Evolutionary conservation across 2,888 invertebrate species (phyloP).

Genomic region (Limnephilus lunatus): DNA sequence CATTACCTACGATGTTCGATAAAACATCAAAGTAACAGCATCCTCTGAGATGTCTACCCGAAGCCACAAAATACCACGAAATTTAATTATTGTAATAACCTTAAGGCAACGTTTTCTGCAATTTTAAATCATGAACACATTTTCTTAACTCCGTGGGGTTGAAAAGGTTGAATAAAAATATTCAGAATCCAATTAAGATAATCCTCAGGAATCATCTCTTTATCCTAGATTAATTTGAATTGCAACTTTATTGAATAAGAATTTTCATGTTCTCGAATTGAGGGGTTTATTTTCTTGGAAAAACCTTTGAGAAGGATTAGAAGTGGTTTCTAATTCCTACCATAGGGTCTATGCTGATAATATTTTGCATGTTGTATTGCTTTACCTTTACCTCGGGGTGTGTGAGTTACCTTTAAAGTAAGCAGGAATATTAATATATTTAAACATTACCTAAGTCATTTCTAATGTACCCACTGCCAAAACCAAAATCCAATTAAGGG

Average conservation of each 20-base stretch:
- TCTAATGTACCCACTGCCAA: neutral
- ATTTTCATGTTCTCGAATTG: slow-evolving; percentile 14
- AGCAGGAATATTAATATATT: neutral
- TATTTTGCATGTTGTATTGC: neutral
- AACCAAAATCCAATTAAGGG: neutral
- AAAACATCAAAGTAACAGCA: neutral
- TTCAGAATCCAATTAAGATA: neutral
- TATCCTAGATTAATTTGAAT: slow-evolving; percentile 13
- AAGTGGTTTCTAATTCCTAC: neutral
- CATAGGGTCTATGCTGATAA: neutral
- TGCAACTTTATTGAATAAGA: slow-evolving; percentile 14
- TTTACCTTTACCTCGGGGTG: neutral
- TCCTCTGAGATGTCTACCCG: neutral
- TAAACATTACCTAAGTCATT: neutral
- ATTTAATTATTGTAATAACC: neutral
- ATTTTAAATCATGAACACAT: neutral
- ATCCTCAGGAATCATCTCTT: neutral
- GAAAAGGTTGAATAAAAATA: neutral
- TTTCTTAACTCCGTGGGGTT: neutral
- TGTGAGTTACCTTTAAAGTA: neutral
- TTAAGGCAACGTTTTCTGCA: neutral
- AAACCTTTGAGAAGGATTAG: slow-evolving; percentile 15
- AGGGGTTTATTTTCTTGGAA: slow-evolving; percentile 6
- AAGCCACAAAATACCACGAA: neutral
- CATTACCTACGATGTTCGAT: neutral